Base-by-base conservation (phyloP, 2,888 invertebrate species). In the Cheilosia grossa region DNA sequence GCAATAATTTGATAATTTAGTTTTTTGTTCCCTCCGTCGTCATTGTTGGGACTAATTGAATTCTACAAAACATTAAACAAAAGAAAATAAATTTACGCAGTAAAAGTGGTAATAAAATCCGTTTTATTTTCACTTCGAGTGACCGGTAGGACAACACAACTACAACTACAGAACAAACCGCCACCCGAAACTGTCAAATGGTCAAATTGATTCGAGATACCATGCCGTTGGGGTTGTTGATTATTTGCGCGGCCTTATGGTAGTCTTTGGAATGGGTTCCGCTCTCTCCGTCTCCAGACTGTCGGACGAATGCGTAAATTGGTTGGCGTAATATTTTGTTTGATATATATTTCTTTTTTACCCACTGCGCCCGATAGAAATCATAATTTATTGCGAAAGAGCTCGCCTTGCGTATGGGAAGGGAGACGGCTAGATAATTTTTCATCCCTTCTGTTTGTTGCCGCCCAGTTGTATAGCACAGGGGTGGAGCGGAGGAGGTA, bases 311-410 rank as follows among this genome's bases (percentile, higher is more conserved):
- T 80, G 64, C 72, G 75, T 81, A 58, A 78, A 78, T 72, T 72
- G 73, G 82, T 47, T 27, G 63, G 69, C 63, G 40, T 59, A 80
- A 79, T 74, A 63, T 21, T 64, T 69, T 63, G 30, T 78, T 63
- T 59, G 59, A 67, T 73, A 80, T 4, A 47, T 77, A 67, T 69
- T 21, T 54, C 78, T 72, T 79, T 42, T 89, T 88, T 89, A 85
- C 87, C 49, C 66, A 64, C n/a, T 63, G 30, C 53, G 63, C 49
- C 89, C 89, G 91, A 91, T 91, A 90, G 89, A 88, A 90, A 91
- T 91, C 91, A 91, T 90, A 91, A 91, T 91, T 91, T 91, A 91
- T 91, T 90, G 89, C 90, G 90, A 80, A 85, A 70, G 75, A 80
- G 54, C 70, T 75, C 9, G 30, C 37, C 47, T 70, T 64, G 53